Base-by-base conservation (phyloP, 2,113 vertebrate genomes). In the Malurus elegans region DNA sequence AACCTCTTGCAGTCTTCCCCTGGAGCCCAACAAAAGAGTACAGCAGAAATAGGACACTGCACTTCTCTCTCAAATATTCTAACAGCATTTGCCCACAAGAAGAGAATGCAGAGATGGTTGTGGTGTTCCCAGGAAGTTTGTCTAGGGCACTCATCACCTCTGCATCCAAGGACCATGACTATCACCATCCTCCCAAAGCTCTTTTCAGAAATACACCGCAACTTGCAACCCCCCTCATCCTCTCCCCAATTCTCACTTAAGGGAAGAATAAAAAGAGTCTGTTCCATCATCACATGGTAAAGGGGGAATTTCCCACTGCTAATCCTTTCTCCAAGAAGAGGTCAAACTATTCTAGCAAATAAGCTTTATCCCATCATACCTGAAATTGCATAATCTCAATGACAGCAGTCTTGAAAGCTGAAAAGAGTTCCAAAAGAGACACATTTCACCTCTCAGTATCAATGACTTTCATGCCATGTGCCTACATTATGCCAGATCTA, bases 21-120 rank as follows among this genome's bases (percentile, higher is more conserved):
- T 24, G 28, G 34, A 79, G 66, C 40, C 34, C 67, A 90, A 50
- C 38, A 91, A 90, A 82, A 85, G 66, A 85, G 51, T 8, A 65
- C 18, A 84, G 54, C 56, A 89, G 66, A 81, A 91, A 78, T 0
- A 76, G 31, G 32, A 81, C 34, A 83, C 40, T 0, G 0, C 1
- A 3, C 31, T 94, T 62, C 53, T 56, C 67, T 74, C 54, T 66
- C 74, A 47, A 26, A 83, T 50, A 47, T 44, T 73, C 62, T 44
- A 19, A 21, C 12, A 73, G 64, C 28, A 70, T 67, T 34, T n/a
- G 44, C 42, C 38, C 2, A 2, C 66, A 70, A 53, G 38, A 79
- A 73, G 32, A 78, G 26, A 91, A 87, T 1, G 4, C 14, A 15
- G 47, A 58, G 31, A 66, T 0, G 0, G 34, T 21, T 1, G 0